Conservation (phyloP, 2,797 vertebrate species). For the Pseudochaenichthys georgianus region DNA sequence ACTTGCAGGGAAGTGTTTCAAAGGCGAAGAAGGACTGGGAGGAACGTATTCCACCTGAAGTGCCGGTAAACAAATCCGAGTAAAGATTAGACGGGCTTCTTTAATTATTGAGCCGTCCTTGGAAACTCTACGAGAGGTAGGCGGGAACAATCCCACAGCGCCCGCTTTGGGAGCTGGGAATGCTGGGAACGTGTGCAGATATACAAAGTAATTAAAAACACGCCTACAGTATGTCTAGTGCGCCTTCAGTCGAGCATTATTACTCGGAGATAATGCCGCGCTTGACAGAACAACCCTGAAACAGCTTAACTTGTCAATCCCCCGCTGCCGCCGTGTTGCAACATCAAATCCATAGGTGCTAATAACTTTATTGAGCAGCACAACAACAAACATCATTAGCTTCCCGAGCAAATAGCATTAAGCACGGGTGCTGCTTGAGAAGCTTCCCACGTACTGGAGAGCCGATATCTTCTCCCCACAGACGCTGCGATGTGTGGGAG, state of each 20-base stretch:
- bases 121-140: slow-evolving; percentile 49
- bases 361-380: slow-evolving; percentile 56
- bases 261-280: slow-evolving; percentile 53
- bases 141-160: slow-evolving; percentile 42
- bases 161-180: slow-evolving; percentile 37
- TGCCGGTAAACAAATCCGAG: slow-evolving; percentile 41
- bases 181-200: slow-evolving; percentile 38
- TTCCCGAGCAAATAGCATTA: slow-evolving; percentile 56
- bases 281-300: slow-evolving; percentile 42
- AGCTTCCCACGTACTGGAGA: slow-evolving; percentile 55
- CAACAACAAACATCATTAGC: slow-evolving; percentile 66
- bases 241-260: slow-evolving; percentile 41
- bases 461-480: slow-evolving; percentile 60
- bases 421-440: slow-evolving; percentile 54
- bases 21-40: slow-evolving; percentile 31
- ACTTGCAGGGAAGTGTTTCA: slow-evolving; percentile 51
- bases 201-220: slow-evolving; percentile 67
- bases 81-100: slow-evolving; percentile 38
- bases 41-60: slow-evolving; percentile 37
- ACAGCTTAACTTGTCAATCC: slow-evolving; percentile 14
- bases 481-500: slow-evolving; percentile 69
- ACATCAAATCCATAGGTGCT: slow-evolving; percentile 65
- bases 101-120: slow-evolving; percentile 63
- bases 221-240: slow-evolving; percentile 51
- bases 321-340: slow-evolving; percentile 8